Conservation (phyloP, 2,888 invertebrate species). For the Drosophila ustulata region DNA sequence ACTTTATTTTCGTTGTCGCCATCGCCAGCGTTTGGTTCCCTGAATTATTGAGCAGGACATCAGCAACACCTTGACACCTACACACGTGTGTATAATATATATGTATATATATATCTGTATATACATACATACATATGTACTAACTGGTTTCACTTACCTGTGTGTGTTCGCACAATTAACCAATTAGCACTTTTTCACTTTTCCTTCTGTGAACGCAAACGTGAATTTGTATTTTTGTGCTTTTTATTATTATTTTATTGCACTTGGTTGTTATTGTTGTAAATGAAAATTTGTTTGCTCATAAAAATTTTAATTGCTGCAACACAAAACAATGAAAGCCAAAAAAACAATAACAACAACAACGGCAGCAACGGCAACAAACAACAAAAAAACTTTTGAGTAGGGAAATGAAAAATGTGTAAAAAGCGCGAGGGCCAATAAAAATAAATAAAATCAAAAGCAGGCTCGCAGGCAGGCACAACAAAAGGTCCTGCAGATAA, state of each 20-base stretch:
- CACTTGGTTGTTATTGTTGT: slow-evolving; percentile 71
- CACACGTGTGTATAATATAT: not conserved
- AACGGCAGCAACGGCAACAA: slow-evolving; percentile 16
- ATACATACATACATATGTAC: not conserved
- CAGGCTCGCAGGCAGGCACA: slow-evolving; percentile 13
- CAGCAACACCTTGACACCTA: not conserved
- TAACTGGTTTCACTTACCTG: slow-evolving; percentile 28
- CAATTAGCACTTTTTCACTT: slow-evolving; percentile 70
- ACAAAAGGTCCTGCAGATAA: slow-evolving; percentile 34
- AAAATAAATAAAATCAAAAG: slow-evolving; percentile 67
- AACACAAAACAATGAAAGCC: slow-evolving; percentile 65
- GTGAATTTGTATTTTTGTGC: slow-evolving; percentile 35
- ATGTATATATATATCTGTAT: not conserved
- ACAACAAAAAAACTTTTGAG: slow-evolving; percentile 40
- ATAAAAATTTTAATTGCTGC: slow-evolving; percentile 79
- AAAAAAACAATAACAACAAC: slow-evolving; percentile 26
- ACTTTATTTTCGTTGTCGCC: not conserved
- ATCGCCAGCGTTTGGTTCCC: slow-evolving; percentile 24
- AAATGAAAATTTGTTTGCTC: slow-evolving; percentile 76
- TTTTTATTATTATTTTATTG: slow-evolving; percentile 67
- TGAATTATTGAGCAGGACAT: slow-evolving; percentile 53
- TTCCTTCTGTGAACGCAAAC: slow-evolving; percentile 19
- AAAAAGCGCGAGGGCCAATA: slow-evolving; percentile 65
- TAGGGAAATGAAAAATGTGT: slow-evolving; percentile 66
- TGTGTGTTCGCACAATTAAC: slow-evolving; percentile 65